phyloP scores from a whole-genome alignment of 2,797 vertebrate species.

The Hippocampus kuda region DNA sequence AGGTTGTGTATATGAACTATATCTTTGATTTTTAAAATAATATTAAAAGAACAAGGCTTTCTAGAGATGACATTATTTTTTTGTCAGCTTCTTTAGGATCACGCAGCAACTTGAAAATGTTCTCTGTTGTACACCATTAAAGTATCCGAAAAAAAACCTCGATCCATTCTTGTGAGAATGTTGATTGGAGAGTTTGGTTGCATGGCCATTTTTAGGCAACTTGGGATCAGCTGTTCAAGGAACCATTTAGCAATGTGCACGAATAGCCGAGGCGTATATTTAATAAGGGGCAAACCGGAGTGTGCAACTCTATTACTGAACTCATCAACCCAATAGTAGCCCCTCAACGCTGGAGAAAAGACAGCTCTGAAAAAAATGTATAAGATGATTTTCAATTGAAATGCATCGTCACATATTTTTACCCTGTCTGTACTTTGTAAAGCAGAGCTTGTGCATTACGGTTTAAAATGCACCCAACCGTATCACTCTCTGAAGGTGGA shows the following conservation, averaged over 20 bases:
- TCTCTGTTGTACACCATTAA: too few species aligned
- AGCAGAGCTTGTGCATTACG: constrained; percentile 15
- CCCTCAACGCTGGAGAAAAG: constrained; percentile 7
- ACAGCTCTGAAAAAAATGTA: neutral
- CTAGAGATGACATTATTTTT: too few species aligned
- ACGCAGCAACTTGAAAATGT: too few species aligned
- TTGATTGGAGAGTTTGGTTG: constrained; percentile 31
- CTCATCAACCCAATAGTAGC: constrained; percentile 49
- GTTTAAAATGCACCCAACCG: constrained; percentile 20
- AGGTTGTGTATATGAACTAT: too few species aligned
- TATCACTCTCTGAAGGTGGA: constrained; percentile 46
- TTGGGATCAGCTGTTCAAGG: constrained; percentile 39
- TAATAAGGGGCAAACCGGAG: constrained; percentile 26
- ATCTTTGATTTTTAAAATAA: too few species aligned
- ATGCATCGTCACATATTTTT: neutral
- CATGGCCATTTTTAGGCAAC: constrained; percentile 32
- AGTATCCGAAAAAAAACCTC: neutral
- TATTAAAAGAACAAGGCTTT: too few species aligned
- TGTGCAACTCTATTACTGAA: constrained; percentile 45
- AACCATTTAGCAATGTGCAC: constrained; percentile 37
- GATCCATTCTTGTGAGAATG: constrained; percentile 9
- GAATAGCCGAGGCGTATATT: constrained; percentile 42
- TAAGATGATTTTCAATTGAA: neutral
- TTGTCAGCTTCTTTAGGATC: too few species aligned
- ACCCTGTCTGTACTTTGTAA: constrained; percentile 1